Evolutionary conservation across 2,113 vertebrate species (phyloP), one percentile per base, ranked within the genome.

Genomic region (Halcyon malimbica): DNA sequence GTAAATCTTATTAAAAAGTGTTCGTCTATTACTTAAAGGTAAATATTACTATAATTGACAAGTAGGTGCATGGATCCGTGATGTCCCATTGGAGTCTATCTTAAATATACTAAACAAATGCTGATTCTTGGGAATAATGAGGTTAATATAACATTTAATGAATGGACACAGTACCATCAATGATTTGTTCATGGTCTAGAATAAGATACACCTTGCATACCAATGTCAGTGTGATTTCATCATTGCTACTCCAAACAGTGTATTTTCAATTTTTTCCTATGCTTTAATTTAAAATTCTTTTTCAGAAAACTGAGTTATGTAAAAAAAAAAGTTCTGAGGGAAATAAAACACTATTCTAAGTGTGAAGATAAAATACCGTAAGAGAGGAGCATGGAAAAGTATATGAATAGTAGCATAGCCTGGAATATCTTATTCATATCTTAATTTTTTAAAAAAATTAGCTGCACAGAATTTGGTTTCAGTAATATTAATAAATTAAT

Each of bases 291-390:
- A 42, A 75, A 56, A 12, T n/a, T 69, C 16, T 70, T 20, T 35
- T 51, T 65, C 26, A 79, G 33, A 75, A 79, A 83, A 42, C 1
- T 1, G 2, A 18, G 6, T 23, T 91, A 29, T 42, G 73, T 29
- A 9, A 16, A 35, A 19, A 62, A 35, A 33, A 5, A 62, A 10
- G 6, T 39, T 37, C 10, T 16, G 3, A 63, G 7, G 14, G 29
- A 33, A 57, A 81, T 51, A 25, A 5, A 0, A 2, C 10, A 7
- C 2, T 31, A 3, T 6, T 44, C 6, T 11, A 24, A 10, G 24
- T 14, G 3, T 0, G 1, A 1, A 9, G 6, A 18, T 67, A 10
- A 68, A 73, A 44, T 60, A 21, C 18, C 50, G 3, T 35, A 26
- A 0, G 5, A 51, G 7, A 11, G 5, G 71, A 67, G 14, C 7